These are phyloP conservation scores for Trachops cirrhosus DNA, from an alignment of 2,797 vertebrate species.

Conservation along the genomic window DNA sequence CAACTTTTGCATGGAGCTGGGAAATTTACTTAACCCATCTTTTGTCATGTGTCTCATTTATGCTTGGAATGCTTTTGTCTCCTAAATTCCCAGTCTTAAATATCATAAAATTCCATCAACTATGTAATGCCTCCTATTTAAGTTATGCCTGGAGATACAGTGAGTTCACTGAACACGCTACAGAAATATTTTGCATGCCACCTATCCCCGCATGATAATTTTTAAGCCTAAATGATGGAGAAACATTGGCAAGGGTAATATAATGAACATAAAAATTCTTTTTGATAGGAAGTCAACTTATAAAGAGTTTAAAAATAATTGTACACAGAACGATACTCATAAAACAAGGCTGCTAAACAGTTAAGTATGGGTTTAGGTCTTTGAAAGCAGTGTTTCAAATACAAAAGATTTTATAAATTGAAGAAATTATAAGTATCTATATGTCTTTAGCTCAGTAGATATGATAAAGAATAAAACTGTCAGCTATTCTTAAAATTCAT, in stretches of 20 bases:
- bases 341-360: not conserved
- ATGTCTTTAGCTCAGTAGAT: not conserved
- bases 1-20: not conserved
- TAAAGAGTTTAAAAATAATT: not conserved
- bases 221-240: not conserved
- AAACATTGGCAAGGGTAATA: not conserved
- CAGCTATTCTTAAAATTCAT: not conserved
- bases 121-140: not conserved
- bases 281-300: not conserved
- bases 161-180: not conserved
- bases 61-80: not conserved
- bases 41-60: not conserved
- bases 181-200: not conserved
- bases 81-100: not conserved
- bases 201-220: not conserved
- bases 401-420: not conserved
- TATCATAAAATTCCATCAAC: not conserved
- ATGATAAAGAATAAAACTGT: not conserved
- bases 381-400: not conserved
- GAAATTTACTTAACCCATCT: not conserved
- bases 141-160: not conserved
- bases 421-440: not conserved
- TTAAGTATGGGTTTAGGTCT: not conserved
- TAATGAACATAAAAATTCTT: not conserved
- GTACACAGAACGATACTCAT: not conserved